Base-by-base conservation (phyloP, 2,113 vertebrate genomes). In the Sphaerodactylus townsendi region DNA sequence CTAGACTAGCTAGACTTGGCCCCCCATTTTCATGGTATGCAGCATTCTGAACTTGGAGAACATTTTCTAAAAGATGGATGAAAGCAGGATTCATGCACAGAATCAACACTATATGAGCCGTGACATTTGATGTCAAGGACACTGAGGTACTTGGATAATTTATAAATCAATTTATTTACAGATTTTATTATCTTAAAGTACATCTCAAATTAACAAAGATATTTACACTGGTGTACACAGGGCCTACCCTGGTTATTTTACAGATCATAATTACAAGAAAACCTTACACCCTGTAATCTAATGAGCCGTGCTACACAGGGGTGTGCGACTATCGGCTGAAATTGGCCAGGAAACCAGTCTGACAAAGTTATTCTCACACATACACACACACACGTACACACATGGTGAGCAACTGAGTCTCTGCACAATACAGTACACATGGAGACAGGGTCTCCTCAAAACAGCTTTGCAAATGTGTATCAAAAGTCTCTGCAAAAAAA, bases 161-260 rank as follows among this genome's bases (percentile, higher is more conserved):
- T 95, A 96, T 94, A 97, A 98, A 98, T 97, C 97, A 95, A 87
- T 98, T 99, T 99, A 98, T 99, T 99, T 99, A 99, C 97, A 99
- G 95, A 96, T 95, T 96, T 95, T 91, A 89, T 96, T 95, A 91
- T 94, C 87, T 96, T 97, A 98, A 97, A 97, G 96, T 96, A 97
- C 93, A 97, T 95, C 98, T 97, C 93, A 95, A 85, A 94, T 97
- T 97, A 97, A 97, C 97, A 98, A 98, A 98, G 91, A 95, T 96
- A 97, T 98, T 97, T 98, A 98, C 97, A 98, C 95, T 96, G 97
- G 96, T 98, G 79, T 97, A 97, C 96, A 97, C 84, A 97, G 95
- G 97, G 96, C 94, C 79, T 86, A 90, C 95, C 96, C 95, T 94
- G 93, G 92, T 95, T 96, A 97, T 97, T 95, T 96, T 97, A 97